A percentile compares a stretch with the other conserved stretches of the same genome.
These are phyloP conservation scores for Osmerus mordax DNA, from an alignment of 2,113 vertebrate genomes.

Conservation along the genomic window DNA sequence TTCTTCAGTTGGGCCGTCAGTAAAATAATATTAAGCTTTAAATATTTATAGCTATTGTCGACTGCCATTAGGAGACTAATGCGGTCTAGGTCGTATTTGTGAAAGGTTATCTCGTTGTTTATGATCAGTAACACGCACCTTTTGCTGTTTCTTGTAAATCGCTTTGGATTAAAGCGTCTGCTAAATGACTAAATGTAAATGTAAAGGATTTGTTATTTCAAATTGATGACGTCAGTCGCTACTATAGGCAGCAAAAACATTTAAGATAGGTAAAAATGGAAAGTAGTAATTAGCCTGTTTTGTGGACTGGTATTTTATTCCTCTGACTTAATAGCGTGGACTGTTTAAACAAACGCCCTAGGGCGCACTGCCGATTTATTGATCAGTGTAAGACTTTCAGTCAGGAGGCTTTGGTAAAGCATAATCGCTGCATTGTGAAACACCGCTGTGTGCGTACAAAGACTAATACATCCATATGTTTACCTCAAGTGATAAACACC, in stretches of 20 bases:
- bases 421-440: slow-evolving; percentile 8
- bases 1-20: slow-evolving; percentile 26
- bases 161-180: too few species aligned
- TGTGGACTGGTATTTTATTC: too few species aligned
- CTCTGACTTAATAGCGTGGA: too few species aligned
- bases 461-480: slow-evolving; percentile 9
- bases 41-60: slow-evolving; percentile 56
- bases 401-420: slow-evolving; percentile 8
- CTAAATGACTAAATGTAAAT: too few species aligned
- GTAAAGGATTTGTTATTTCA: slow-evolving; percentile 32
- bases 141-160: too few species aligned
- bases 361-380: slow-evolving; percentile 25
- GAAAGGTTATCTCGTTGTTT: too few species aligned
- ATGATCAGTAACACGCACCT: too few species aligned
- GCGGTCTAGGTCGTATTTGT: slow-evolving; percentile 21
- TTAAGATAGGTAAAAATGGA: too few species aligned
- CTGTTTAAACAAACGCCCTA: background rate
- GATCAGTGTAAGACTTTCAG: slow-evolving; percentile 3
- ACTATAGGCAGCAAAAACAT: background rate
- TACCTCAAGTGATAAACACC: slow-evolving; percentile 13
- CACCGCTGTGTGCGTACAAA: slow-evolving; percentile 7
- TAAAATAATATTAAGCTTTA: slow-evolving; percentile 59
- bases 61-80: slow-evolving; percentile 23
- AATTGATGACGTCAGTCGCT: slow-evolving; percentile 32
- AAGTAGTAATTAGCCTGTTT: too few species aligned